phyloP scores from a whole-genome alignment of 2,797 vertebrate species.

The Lepilemur ruficaudatus region DNA sequence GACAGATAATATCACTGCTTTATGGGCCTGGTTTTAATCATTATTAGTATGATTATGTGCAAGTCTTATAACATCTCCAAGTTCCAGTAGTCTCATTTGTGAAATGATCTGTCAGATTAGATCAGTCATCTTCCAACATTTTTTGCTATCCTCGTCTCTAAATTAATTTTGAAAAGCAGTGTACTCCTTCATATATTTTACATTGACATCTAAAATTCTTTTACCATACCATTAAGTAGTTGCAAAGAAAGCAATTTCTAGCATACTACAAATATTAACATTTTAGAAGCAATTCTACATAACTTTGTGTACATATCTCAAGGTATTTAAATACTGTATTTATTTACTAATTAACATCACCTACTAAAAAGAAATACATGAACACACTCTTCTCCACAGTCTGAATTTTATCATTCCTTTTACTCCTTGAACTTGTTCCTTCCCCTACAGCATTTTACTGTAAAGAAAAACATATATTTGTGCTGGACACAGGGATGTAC shows the following conservation, averaged over 20 bases:
- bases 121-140: background rate
- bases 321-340: background rate
- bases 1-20: background rate
- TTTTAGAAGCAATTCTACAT: background rate
- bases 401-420: background rate
- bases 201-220: background rate
- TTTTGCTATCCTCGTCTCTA: background rate
- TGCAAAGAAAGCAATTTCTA: background rate
- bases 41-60: background rate
- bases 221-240: background rate
- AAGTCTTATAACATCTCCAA: background rate
- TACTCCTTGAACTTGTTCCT: background rate
- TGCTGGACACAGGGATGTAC: background rate
- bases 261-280: background rate
- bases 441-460: background rate
- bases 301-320: background rate
- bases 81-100: background rate
- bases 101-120: background rate
- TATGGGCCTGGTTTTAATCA: background rate
- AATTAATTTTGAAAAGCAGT: slow-evolving; percentile 19
- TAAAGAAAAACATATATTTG: background rate
- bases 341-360: background rate
- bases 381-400: background rate
- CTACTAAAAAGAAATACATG: background rate
- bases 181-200: background rate